Evolutionary conservation across 2,113 vertebrate genomes (phyloP).

Genomic region (Rhabdornis inornatus): DNA sequence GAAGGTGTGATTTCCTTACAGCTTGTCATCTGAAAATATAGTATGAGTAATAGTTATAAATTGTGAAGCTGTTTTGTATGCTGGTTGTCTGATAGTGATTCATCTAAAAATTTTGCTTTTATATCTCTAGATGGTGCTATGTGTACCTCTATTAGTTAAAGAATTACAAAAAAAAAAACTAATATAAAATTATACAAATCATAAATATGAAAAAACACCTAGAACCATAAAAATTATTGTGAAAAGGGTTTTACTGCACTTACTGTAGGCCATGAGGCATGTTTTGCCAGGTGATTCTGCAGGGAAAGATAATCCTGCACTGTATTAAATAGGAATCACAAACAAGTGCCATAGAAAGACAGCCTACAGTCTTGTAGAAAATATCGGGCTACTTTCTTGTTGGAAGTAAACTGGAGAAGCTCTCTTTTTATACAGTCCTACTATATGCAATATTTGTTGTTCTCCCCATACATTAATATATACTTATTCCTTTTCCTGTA

Average conservation of each 20-base stretch:
- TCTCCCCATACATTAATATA: not conserved
- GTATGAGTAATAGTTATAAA: slow-evolving; percentile 36
- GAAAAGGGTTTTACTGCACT: not conserved
- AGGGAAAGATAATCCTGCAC: not conserved
- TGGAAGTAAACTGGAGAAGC: not conserved
- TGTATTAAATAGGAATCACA: not conserved
- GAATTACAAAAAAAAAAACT: not conserved
- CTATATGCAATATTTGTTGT: not conserved
- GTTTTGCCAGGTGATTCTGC: slow-evolving; percentile 9
- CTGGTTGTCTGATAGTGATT: not conserved
- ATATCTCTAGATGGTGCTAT: slow-evolving; percentile 78
- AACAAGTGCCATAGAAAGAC: not conserved
- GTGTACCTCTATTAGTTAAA: slow-evolving; percentile 48
- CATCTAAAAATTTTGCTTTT: slow-evolving; percentile 19
- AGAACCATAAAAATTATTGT: not conserved
- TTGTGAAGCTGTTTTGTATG: slow-evolving; percentile 11
- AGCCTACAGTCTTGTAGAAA: not conserved
- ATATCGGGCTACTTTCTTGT: not conserved
- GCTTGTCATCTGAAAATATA: slow-evolving; percentile 51
- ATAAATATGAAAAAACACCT: not conserved
- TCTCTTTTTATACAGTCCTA: not conserved
- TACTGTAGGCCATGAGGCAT: not conserved
- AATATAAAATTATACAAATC: not conserved
- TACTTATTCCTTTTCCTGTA: not conserved
- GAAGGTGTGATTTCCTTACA: slow-evolving; percentile 38